Evolutionary conservation across 2,797 vertebrate species (phyloP).

Genomic region (Chiloscyllium punctatum): DNA sequence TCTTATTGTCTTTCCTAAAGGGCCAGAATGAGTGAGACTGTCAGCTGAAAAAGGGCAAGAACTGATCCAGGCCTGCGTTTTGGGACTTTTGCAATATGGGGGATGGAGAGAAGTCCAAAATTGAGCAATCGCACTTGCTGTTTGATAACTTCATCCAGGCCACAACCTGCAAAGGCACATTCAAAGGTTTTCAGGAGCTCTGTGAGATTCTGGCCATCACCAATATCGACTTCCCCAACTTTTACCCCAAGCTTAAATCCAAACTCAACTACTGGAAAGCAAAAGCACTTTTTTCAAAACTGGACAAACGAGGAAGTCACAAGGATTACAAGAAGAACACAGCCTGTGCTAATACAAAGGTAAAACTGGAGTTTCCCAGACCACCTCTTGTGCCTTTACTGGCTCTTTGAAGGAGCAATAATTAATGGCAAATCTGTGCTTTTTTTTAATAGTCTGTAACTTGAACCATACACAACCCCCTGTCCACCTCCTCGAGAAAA

Average conservation of each 20-base stretch:
- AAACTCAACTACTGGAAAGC: slow-evolving; percentile 99
- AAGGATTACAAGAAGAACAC: slow-evolving; percentile 97
- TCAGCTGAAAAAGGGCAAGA: no score
- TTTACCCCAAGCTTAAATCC: slow-evolving; percentile 96
- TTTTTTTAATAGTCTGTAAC: no score
- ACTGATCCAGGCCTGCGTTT: no score
- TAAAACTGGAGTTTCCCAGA: slow-evolving; percentile 46
- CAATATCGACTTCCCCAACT: slow-evolving; percentile 80
- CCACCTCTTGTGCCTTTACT: no score
- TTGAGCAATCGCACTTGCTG: slow-evolving; percentile 74
- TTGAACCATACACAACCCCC: no score
- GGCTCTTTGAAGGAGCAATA: no score
- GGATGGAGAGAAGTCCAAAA: slow-evolving; percentile 58
- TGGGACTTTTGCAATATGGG: slow-evolving; percentile 52
- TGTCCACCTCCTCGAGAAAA: no score
- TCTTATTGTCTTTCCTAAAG: no score
- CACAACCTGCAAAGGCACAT: slow-evolving; percentile 85
- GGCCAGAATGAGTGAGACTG: no score
- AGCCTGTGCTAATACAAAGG: slow-evolving; percentile 86
- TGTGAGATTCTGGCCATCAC: slow-evolving; percentile 86
- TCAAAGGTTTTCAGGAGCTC: slow-evolving; percentile 94
- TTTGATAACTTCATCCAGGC: slow-evolving; percentile 95
- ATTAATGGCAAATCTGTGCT: no score
- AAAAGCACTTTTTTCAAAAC: slow-evolving; percentile 93
- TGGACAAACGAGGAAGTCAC: slow-evolving; percentile 88